Base-by-base conservation (phyloP, 2,797 vertebrate genomes). In the Hippoglossus hippoglossus region DNA sequence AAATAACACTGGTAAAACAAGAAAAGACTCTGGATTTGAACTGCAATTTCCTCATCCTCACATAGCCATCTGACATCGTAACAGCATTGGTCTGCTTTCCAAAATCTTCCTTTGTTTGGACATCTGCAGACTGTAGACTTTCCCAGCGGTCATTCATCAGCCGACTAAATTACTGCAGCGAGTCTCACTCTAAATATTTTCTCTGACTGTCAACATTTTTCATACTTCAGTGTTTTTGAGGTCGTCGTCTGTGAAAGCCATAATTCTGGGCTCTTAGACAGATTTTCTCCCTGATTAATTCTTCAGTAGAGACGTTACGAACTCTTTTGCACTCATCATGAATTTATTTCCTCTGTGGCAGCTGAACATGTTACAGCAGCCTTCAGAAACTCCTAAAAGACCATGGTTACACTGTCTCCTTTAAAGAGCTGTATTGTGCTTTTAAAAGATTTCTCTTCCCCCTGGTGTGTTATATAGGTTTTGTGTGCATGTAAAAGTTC, bases 291-390 rank as follows among this genome's bases (percentile, higher is more conserved):
- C 47, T 10, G 47, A 15, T 49, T 49, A 49, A 49, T 21, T 49
- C 47, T n/a, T n/a, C 47, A n/a, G n/a, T 3, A 21, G 18, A 49
- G 47, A 21, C 18, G 19, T 49, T 49, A 49, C n/a, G 19, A 49
- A 49, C 47, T 49, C 19, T 4, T 49, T 49, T 49, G 47, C 19
- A 49, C 47, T 21, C 47, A 49, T 49, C 47, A 49, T 21, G 47
- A 49, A 49, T 49, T 49, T 49, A 49, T 49, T 49, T 49, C 47
- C 47, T 49, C 47, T 49, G 47, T n/a, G 47, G 47, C 18, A 47
- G 46, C 46, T 13, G 46, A 18, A 47, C 46, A 47, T n/a, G 46
- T 47, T 47, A 18, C 16, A 47, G 16, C n/a, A 49, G 47, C 47
- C 47, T 49, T 21, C 47, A 49, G 8, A 21, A 6, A 49, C 47